Evolutionary conservation across 2,888 invertebrate genomes (phyloP).

Genomic region (Hipparchia sbordonii): DNA sequence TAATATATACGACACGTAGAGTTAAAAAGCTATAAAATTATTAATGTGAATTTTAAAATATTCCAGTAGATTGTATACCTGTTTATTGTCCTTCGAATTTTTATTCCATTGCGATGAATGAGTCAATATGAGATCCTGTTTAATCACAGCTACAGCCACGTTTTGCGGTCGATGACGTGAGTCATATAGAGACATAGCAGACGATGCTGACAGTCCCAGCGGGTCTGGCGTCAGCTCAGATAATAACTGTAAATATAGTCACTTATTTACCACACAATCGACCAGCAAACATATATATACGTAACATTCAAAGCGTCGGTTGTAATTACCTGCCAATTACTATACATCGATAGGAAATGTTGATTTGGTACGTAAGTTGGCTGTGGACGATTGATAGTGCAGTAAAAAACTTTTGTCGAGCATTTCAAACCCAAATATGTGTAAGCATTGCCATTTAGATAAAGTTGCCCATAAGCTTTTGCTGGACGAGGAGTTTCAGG

Average conservation of each 20-base stretch:
- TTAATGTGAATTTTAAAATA: constrained; percentile 6
- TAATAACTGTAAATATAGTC: constrained; percentile 81
- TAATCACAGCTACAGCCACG: constrained; percentile 84
- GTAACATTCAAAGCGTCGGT: constrained; percentile 31
- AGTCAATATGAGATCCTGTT: constrained; percentile 84
- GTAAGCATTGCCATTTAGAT: constrained; percentile 95
- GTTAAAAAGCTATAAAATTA: not conserved
- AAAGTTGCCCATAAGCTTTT: constrained; percentile 94
- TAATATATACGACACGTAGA: not conserved
- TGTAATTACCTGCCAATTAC: constrained; percentile 92
- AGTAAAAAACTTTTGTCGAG: constrained; percentile 95
- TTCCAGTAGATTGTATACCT: constrained; percentile 53
- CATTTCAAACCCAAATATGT: constrained; percentile 95
- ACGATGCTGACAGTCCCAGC: constrained; percentile 85
- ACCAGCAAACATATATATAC: constrained; percentile 35
- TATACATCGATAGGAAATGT: constrained; percentile 97
- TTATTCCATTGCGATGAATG: constrained; percentile 85
- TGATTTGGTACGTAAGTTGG: constrained; percentile 96
- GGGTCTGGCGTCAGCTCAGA: constrained; percentile 87
- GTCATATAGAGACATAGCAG: constrained; percentile 88
- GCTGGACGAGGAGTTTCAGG: constrained; percentile 96
- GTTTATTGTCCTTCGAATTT: constrained; percentile 68
- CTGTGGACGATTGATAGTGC: constrained; percentile 96
- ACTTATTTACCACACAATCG: constrained; percentile 51
- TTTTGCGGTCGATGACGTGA: constrained; percentile 87